A percentile compares a stretch with the other conserved stretches of the same genome.
phyloP scores from a whole-genome alignment of 2,888 invertebrate species.

The Thera britannica region DNA sequence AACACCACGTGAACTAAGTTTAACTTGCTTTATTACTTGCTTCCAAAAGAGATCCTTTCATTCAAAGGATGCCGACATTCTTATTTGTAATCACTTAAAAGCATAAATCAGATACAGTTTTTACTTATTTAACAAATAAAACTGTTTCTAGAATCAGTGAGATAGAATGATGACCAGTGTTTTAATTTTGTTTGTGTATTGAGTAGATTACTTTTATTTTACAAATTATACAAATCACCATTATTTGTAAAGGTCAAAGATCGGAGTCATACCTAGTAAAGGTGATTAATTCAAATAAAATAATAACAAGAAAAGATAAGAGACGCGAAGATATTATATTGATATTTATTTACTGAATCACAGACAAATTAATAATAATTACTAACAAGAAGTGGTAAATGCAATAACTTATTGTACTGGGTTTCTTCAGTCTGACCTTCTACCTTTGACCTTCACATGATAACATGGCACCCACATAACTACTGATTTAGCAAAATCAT shows the following conservation, averaged over 20 bases:
- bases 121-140: neutral
- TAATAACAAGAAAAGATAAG: too few relatives aligned
- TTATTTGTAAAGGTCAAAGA: slow-evolving; percentile 31
- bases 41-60: neutral
- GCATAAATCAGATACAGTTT: neutral
- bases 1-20: neutral
- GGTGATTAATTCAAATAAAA: neutral
- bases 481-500: slow-evolving; percentile 36
- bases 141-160: neutral
- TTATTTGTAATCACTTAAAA: neutral
- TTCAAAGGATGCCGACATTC: neutral
- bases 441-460: slow-evolving; percentile 34
- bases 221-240: slow-evolving; percentile 33
- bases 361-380: too few relatives aligned
- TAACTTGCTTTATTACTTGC: neutral
- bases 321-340: too few relatives aligned
- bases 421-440: slow-evolving; percentile 4
- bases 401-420: too few relatives aligned
- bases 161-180: slow-evolving; percentile 9
- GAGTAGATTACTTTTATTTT: slow-evolving; percentile 31
- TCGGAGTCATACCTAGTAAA: slow-evolving; percentile 7
- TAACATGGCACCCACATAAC: slow-evolving; percentile 32
- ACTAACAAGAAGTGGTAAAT: too few relatives aligned
- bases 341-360: too few relatives aligned
- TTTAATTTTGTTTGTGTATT: slow-evolving; percentile 5